Base-by-base conservation (phyloP, 2,888 invertebrate species). In the Altica lythri region DNA sequence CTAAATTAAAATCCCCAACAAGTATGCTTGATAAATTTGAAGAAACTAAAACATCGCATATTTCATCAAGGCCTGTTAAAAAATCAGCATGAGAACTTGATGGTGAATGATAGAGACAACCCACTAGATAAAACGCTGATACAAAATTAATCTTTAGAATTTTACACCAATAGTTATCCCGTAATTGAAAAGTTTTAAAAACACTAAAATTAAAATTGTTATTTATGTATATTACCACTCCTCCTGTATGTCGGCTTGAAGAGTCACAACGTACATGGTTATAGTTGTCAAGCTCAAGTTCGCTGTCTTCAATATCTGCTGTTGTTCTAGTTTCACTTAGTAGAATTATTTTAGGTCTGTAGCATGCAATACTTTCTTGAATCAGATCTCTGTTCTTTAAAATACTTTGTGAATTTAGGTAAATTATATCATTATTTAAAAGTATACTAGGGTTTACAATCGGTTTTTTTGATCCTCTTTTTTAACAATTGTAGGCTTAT, bases 251-350 rank as follows among this genome's bases (percentile, higher is more conserved):
- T n/a, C n/a, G 22, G 22, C 22, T 22, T 22, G 22, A 5, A 17
- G 37, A 37, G 37, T 37, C 37, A 37, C 37, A 37, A 6, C 37
- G n/a, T n/a, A n/a, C n/a, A n/a, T n/a, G n/a, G n/a, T n/a, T n/a
- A n/a, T n/a, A n/a, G n/a, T n/a, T n/a, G 14, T 14, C 25, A 10
- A 43, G 22, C 27, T 43, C 27, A 9, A 43, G 12, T 43, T 43
- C 43, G 9, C 25, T 12, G 13, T 43, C 43, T 29, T 43, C 29
- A 43, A 43, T 27, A 43, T 43, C 29, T n/a, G 10, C 9, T 8
- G 27, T 43, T 43, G 43, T 43, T n/a, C 43, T 43, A 6, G 43
- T 43, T 43, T 43, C 27, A 43, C 43, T 43, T n/a, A 43, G 43
- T 27, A 43, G 29, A 4, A 43, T 2, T 2, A 43, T n/a, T 27